Conservation (phyloP, 2,888 invertebrate genomes). For the Hymenopus coronatus region DNA sequence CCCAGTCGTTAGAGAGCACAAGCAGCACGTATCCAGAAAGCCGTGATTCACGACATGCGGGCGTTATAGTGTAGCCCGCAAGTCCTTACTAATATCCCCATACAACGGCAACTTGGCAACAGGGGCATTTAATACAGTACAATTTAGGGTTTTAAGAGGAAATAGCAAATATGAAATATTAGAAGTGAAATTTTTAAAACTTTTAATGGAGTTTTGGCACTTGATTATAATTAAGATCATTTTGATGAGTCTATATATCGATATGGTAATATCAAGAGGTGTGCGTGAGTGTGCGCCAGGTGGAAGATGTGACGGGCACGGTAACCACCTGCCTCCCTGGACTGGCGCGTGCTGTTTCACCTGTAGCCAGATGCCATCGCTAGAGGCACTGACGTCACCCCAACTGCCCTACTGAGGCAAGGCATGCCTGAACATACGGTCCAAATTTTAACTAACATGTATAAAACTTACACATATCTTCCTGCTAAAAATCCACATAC, state of each 20-base stretch:
- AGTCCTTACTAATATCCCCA: too few species aligned
- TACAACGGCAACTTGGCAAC: too few species aligned
- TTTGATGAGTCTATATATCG: not conserved
- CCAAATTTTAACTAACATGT: too few species aligned
- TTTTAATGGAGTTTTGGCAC: not conserved
- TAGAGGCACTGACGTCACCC: not conserved
- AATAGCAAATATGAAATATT: too few species aligned
- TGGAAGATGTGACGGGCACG: not conserved
- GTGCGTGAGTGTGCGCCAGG: not conserved
- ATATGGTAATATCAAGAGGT: not conserved
- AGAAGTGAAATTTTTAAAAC: too few species aligned
- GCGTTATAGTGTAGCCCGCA: not conserved
- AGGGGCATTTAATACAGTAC: too few species aligned
- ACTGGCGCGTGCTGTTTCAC: not conserved
- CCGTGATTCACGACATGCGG: not conserved
- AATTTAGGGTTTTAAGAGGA: too few species aligned
- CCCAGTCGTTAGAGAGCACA: not conserved
- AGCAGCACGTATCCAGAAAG: not conserved
- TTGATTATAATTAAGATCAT: not conserved
- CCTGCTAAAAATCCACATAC: too few species aligned
- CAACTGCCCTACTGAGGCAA: not conserved
- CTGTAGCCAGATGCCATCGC: not conserved
- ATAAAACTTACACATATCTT: too few species aligned
- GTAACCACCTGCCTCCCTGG: not conserved
- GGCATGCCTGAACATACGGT: not conserved